Base-by-base conservation (phyloP, 1,140 invertebrate species). In the Lepidotrigona ventralis region DNA sequence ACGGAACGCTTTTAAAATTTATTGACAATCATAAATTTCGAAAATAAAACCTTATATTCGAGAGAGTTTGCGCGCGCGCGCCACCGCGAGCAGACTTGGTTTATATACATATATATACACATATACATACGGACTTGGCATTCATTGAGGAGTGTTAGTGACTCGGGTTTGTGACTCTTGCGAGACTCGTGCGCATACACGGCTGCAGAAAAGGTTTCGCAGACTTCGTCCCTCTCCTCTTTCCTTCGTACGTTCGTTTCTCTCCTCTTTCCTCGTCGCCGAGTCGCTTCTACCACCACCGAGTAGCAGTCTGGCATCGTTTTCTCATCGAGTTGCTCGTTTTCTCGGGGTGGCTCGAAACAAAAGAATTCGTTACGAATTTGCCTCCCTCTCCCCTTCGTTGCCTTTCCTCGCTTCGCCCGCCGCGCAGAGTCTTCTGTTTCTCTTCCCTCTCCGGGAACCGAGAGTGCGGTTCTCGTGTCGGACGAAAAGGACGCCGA, bases 21-120 rank as follows among this genome's bases (percentile, higher is more conserved):
- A 94, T 94, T 94, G 94, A 94, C 94, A 94, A 94, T 94, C 94
- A 94, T 94, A 94, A 94, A 94, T 94, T 94, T 94, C 93, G 93
- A 94, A 94, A 94, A 94, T 94, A 94, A 94, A 94, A 94, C 93
- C 94, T 94, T 94, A 94, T 94, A 94, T 94, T 93, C 91, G 90
- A 88, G 90, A 83, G 85, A 58, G 85, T 64, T 82, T 91, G 80
- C 88, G 85, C 76, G 78, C 53, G 73, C 89, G 85, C 69, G 85
- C 33, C 69, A 46, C 39, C 39, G 39, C 39, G 39, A 8, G 8
- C 39, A 46, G 39, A 46, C 39, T 46, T 6, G 39, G 39, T 39
- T 39, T 46, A 46, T 46, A 46, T 39, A 39, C 6, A 39, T 39
- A 39, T 39, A 0, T 8, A 39, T 9, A 46, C 8, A 9, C 8